These are phyloP conservation scores for Henricia sp. DNA, from an alignment of 53 echinoderm and acorn worm genomes.

Conservation along the genomic window DNA sequence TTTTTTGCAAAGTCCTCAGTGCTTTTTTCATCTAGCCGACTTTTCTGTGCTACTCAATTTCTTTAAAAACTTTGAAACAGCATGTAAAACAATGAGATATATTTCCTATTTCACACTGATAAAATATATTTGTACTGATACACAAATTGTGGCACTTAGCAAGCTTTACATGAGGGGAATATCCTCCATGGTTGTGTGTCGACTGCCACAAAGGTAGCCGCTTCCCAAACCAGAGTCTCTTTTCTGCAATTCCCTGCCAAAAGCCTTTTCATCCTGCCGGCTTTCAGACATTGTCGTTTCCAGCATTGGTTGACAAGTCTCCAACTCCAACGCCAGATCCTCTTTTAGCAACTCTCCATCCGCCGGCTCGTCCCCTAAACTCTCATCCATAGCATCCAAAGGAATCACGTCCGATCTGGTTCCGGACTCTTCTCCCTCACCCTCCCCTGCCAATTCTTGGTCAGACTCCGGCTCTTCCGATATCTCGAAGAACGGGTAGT, in stretches of 20 bases:
- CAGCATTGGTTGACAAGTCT: conserved; percentile 16
- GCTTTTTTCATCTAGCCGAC: no score
- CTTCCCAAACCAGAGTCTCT: conserved; percentile 50
- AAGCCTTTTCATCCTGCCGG: not conserved
- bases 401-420: conserved; percentile 9
- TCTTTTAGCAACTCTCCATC: not conserved
- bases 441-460: conserved; percentile 31
- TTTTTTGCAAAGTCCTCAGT: no score
- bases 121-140: not conserved
- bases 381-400: conserved; percentile 6
- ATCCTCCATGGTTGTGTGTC: conserved; percentile 23
- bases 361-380: not conserved
- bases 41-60: no score
- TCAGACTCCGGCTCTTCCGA: conserved; percentile 34
- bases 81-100: not conserved
- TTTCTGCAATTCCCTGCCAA: conserved; percentile 2
- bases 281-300: not conserved
- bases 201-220: conserved; percentile 16
- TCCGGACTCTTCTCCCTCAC: conserved; percentile 41
- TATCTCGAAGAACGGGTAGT: conserved; percentile 58
- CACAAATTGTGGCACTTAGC: not conserved
- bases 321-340: conserved; percentile 19
- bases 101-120: not conserved
- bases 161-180: conserved; percentile 28
- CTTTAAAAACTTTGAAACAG: no score